Base-by-base conservation (phyloP, 2,113 vertebrate genomes). In the Macroglossus sobrinus region DNA sequence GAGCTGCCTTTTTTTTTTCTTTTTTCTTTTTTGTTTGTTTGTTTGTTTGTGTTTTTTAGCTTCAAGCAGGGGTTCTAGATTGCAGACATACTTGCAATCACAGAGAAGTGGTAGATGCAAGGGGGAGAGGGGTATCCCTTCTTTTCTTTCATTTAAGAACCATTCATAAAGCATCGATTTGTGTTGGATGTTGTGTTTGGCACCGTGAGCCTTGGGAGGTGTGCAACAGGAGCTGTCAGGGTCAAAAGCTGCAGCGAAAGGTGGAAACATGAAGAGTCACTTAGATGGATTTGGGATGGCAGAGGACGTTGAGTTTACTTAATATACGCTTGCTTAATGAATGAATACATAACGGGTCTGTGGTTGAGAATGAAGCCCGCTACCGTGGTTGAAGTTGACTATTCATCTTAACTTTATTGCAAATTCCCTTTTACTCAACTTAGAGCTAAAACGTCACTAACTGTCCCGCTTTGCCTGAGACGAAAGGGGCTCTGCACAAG, bases 161-260 rank as follows among this genome's bases (percentile, higher is more conserved):
- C n/a, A 18, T 10, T 38, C 57, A 30, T 43, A 59, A 69, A 63
- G 45, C 38, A 30, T 57, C 74, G 38, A 4, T 50, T 74, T 2
- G 1, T 21, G 30, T 86, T 50, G 28, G 86, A 81, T 13, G 19
- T 59, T 30, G 13, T 4, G 3, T 40, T 90, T 4, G 10, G 30
- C 15, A 57, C 26, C 21, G 30, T 8, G 12, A 14, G 14, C 28
- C 28, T 92, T 63, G n/a, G 12, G n/a, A 63, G 45, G 40, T 4
- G 4, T 5, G 3, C 19, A 57, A 76, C n/a, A 47, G 9, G 33
- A 26, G 53, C 2, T 5, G 0, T 7, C 30, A 5, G 50, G 28
- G 4, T 75, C 33, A 30, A 40, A 40, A 12, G 21, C 30, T 30
- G 10, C 35, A 5, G 9, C 1, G 50, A 53, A 59, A 61, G 15